Evolutionary conservation across 2,888 invertebrate genomes (phyloP).

Genomic region (Cephus nigrinus): DNA sequence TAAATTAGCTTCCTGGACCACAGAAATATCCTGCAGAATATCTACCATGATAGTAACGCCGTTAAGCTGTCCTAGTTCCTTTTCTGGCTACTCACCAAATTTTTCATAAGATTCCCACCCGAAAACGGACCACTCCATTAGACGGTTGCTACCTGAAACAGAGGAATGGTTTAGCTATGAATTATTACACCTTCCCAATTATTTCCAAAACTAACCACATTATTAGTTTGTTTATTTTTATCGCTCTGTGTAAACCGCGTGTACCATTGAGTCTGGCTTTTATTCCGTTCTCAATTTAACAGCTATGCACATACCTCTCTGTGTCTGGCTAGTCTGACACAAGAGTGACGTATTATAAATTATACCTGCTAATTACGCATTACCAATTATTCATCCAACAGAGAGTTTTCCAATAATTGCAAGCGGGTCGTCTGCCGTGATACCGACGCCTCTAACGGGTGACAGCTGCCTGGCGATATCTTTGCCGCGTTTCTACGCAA

Average conservation of each 20-base stretch:
- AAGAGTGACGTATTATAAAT: slow-evolving; percentile 21
- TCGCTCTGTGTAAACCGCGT: not conserved
- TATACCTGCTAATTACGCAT: slow-evolving; percentile 35
- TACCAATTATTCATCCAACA: slow-evolving; percentile 30
- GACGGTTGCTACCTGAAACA: slow-evolving; percentile 34
- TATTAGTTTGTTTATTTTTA: not conserved
- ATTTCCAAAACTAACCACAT: not conserved
- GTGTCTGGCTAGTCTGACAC: not conserved
- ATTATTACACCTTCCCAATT: not conserved
- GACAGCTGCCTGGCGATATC: not conserved
- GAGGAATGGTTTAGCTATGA: slow-evolving; percentile 7
- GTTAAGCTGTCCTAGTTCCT: not conserved
- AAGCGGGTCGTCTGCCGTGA: not conserved
- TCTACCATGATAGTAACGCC: not conserved
- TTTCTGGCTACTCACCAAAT: slow-evolving; percentile 32
- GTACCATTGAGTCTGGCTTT: slow-evolving; percentile 19
- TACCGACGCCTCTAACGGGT: not conserved
- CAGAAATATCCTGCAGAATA: not conserved
- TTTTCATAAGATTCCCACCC: slow-evolving; percentile 39
- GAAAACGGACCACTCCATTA: slow-evolving; percentile 32
- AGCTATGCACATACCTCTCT: not conserved
- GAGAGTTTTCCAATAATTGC: slow-evolving; percentile 38
- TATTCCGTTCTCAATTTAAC: slow-evolving; percentile 12
- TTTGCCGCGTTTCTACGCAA: not conserved
- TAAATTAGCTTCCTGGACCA: not conserved